Evolutionary conservation across 1,140 invertebrate species (phyloP).

Genomic region (Notospermus geniculatus): DNA sequence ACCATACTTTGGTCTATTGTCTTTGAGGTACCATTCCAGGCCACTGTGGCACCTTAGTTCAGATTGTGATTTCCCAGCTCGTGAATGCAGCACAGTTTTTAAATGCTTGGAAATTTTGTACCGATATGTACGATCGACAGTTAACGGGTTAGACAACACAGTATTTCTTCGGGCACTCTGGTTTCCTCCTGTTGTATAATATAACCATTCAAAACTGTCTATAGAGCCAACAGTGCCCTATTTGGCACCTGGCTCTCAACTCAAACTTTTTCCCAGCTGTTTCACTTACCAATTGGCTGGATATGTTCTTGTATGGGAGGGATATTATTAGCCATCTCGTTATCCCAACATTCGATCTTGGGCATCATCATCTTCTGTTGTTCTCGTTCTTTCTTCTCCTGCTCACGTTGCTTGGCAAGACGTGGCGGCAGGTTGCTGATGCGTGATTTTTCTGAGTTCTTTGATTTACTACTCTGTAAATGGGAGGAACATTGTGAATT

Average conservation of each 20-base stretch:
- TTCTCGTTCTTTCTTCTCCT: conserved; percentile 38
- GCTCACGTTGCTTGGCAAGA: conserved; percentile 72
- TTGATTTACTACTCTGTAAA: conserved; percentile 7
- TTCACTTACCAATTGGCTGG: conserved; percentile 2
- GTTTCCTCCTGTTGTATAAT: too few relatives aligned
- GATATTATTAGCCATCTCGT: conserved; percentile 53
- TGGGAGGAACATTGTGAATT: too few relatives aligned
- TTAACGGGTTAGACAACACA: too few relatives aligned
- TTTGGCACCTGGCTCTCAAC: conserved; percentile 70
- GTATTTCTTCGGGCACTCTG: conserved; percentile 54
- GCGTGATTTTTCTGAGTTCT: conserved; percentile 59
- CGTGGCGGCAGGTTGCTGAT: conserved; percentile 70
- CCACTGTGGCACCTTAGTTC: too few relatives aligned
- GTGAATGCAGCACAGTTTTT: too few relatives aligned
- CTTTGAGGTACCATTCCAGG: too few relatives aligned
- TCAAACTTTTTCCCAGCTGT: conserved; percentile 60
- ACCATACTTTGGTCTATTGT: too few relatives aligned
- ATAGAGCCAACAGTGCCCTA: too few relatives aligned
- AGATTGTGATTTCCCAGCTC: too few relatives aligned
- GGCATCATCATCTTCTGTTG: conserved; percentile 38
- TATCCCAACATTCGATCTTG: conserved; percentile 55
- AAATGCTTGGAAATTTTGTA: too few relatives aligned
- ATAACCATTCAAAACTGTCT: too few relatives aligned
- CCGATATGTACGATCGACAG: too few relatives aligned
- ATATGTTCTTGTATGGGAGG: conserved; percentile 21